These are phyloP conservation scores for Rugalucina vietnamica DNA, from an alignment of 2,888 invertebrate species.

Conservation along the genomic window DNA sequence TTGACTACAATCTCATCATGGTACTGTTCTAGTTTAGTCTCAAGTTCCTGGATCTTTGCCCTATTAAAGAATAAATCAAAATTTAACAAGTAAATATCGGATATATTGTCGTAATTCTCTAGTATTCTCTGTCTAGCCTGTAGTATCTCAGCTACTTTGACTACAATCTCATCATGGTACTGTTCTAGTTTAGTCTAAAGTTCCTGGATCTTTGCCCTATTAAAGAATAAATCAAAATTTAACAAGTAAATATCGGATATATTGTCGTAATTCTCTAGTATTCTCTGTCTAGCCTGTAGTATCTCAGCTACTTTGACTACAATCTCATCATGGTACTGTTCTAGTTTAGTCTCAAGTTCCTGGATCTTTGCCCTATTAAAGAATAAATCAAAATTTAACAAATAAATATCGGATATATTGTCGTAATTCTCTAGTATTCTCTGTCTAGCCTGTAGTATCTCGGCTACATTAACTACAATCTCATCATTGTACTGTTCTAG, in stretches of 20 bases:
- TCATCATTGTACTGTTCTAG: conserved; percentile 54
- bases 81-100: too few relatives aligned
- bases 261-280: conserved; percentile 66
- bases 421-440: conserved; percentile 68
- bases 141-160: conserved; percentile 71
- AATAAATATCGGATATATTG: too few relatives aligned
- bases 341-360: conserved; percentile 48
- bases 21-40: conserved; percentile 44
- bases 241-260: too few relatives aligned
- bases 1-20: conserved; percentile 57
- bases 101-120: conserved; percentile 66
- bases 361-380: conserved; percentile 14
- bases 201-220: conserved; percentile 20
- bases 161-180: conserved; percentile 55
- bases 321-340: conserved; percentile 53
- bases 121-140: conserved; percentile 73
- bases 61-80: too few relatives aligned
- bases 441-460: conserved; percentile 74
- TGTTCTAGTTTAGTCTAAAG: conserved; percentile 47
- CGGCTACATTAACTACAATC: conserved; percentile 61
- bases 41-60: conserved; percentile 33
- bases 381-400: too few relatives aligned
- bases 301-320: conserved; percentile 70
- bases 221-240: too few relatives aligned
- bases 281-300: conserved; percentile 72